These are phyloP conservation scores for Streblospio benedicti DNA, from an alignment of 1,140 invertebrate genomes.

Conservation along the genomic window DNA sequence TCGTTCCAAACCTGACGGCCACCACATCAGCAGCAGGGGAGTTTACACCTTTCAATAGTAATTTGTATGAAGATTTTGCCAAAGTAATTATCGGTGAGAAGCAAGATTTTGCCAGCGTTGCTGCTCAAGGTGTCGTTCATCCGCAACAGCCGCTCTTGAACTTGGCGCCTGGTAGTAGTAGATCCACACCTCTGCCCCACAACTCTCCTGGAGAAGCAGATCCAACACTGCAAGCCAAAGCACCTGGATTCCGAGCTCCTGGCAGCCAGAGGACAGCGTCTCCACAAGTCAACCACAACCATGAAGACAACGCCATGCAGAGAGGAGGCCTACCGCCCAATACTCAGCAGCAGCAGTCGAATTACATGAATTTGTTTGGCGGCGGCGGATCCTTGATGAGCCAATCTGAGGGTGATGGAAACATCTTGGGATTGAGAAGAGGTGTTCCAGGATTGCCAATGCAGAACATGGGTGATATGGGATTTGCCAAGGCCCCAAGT, in stretches of 20 bases:
- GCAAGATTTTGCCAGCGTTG: conserved; percentile 65
- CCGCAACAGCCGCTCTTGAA: no score
- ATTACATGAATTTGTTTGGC: background rate
- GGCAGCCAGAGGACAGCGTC: conserved; percentile 25
- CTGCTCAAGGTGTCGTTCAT: conserved; percentile 54
- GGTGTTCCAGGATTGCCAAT: no score
- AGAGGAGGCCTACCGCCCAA: background rate
- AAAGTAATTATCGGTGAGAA: conserved; percentile 61
- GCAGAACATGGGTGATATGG: no score
- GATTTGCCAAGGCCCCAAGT: no score
- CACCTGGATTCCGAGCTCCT: conserved; percentile 36
- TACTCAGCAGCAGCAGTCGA: background rate
- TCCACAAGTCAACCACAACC: conserved; percentile 20
- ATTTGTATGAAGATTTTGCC: conserved; percentile 56
- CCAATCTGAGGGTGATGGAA: background rate
- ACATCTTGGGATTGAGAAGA: no score
- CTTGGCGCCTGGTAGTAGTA: no score
- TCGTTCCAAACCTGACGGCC: no score
- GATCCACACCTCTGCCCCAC: no score
- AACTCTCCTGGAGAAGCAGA: conserved; percentile 39
- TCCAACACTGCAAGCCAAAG: conserved; percentile 37
- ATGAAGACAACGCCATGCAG: conserved; percentile 8
- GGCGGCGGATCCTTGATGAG: background rate
- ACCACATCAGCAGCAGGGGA: no score
- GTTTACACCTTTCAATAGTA: conserved; percentile 72